Evolutionary conservation across 2,888 invertebrate genomes (phyloP), one percentile per base, ranked within the genome.

Genomic region (Dromius quadrimaculatus): DNA sequence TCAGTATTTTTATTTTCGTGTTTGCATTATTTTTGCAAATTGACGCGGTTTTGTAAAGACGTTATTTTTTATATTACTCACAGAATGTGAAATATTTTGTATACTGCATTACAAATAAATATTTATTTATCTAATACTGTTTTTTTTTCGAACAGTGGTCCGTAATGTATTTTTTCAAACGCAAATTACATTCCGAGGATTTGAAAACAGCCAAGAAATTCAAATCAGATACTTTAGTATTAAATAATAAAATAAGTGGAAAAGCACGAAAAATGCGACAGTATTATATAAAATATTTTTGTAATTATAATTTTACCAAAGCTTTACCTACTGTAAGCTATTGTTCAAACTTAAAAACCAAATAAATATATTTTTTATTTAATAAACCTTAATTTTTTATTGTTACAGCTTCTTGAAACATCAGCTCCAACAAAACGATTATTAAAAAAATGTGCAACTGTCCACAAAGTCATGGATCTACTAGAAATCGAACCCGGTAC

Each of bases 401-500:
- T n/a, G n/a, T n/a, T n/a, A n/a, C n/a, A n/a, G n/a, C n/a, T n/a
- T n/a, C n/a, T n/a, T n/a, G n/a, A n/a, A n/a, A n/a, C n/a, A n/a
- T n/a, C 36, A 19, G n/a, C 17, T 0, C 36, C 59, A 5, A 34
- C 1, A 20, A 36, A 20, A 59, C n/a, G n/a, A n/a, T 9, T 62
- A 15, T 11, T 28, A 11, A 66, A 38, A 34, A 68, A 68, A 20
- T 57, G 68, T 45, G 32, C 17, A 20, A 50, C 62, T 13, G 17
- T 20, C 2, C 69, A 77, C 59, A 75, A 72, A 23, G 15, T 23
- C 0, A 74, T 76, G 54, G 71, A 75, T 1, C 71, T 82, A 38
- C 72, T 73, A 9, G 73, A 80, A 36, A 79, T 82, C 8, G 78
- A 76, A 23, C 1, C 22, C 0, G 69, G 72, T 2, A 81, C 81